Base-by-base conservation (phyloP, 2,888 invertebrate genomes). In the Erannis defoliaria region DNA sequence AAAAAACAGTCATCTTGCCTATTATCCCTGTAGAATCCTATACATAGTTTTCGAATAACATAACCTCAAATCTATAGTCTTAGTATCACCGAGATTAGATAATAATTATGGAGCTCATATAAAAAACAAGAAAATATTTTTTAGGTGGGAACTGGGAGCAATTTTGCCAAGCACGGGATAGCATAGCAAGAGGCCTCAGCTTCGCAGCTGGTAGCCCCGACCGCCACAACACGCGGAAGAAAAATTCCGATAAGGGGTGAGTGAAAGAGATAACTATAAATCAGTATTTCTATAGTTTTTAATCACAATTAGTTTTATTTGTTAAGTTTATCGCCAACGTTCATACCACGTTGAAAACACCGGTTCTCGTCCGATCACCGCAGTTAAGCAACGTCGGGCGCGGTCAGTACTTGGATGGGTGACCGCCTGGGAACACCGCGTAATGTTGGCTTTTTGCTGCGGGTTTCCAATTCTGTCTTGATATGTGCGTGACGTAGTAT, bases 331-430 rank as follows among this genome's bases (percentile, higher is more conserved):
- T 74, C 73, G 80, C 77, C 81, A 82, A 82, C 81, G 80, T 81
- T 51, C 82, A 84, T 82, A 81, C 82, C 76, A 84, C 76, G 82
- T 81, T 85, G 83, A 81, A 81, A 70, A 38, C 51, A 51, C 51
- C 51, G 51, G 88, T 88, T 89, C 89, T 89, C 89, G 88, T 90
- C 89, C 88, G 89, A 90, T 90, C 90, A 90, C 90, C 88, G 90
- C 89, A 89, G 88, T 89, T 87, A 90, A 89, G 88, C 88, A 89
- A 87, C 89, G 83, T 89, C 86, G 88, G 89, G 89, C 88, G 89
- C 77, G 85, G 85, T 89, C 86, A 89, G 89, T 90, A 90, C 89
- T 89, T 90, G 88, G 89, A 89, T 90, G 89, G 89, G 89, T 89
- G 90, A 89, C 88, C 87, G 87, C 88, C 84, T 88, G 84, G 81